Evolutionary conservation across 2,888 invertebrate genomes (phyloP).

Genomic region (Aleiodes alternator): DNA sequence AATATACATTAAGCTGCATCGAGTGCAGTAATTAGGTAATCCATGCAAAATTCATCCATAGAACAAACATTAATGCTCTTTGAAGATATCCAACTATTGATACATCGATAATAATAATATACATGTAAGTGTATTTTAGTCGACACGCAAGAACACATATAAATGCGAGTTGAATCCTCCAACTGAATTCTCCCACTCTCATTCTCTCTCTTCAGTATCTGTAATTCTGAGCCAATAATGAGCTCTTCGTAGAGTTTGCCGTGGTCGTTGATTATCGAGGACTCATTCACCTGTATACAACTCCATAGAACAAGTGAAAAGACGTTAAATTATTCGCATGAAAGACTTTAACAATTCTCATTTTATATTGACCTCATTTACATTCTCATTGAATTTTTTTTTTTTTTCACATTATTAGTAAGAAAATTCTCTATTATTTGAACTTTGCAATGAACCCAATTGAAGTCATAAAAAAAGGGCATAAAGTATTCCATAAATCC

Average conservation of each 20-base stretch:
- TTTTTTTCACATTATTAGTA: background rate
- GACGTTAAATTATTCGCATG: slow-evolving; percentile 24
- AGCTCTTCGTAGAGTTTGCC: background rate
- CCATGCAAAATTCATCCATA: too few relatives aligned
- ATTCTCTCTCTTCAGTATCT: background rate
- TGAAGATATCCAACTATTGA: too few relatives aligned
- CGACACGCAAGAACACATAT: slow-evolving; percentile 12
- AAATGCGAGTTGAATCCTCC: slow-evolving; percentile 1
- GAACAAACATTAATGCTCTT: too few relatives aligned
- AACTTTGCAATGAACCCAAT: background rate
- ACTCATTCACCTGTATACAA: slow-evolving; percentile 26
- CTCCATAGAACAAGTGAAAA: slow-evolving; percentile 18
- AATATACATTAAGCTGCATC: too few relatives aligned
- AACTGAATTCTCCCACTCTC: background rate
- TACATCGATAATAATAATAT: background rate
- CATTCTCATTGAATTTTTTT: background rate
- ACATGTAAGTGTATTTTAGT: background rate
- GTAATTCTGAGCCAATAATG: slow-evolving; percentile 14
- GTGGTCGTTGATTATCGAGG: slow-evolving; percentile 22
- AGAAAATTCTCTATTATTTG: background rate
- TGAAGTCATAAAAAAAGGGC: background rate
- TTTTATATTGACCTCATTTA: background rate
- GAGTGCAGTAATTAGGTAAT: too few relatives aligned
- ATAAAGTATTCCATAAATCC: background rate
- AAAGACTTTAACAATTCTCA: slow-evolving; percentile 15